Evolutionary conservation across 2,888 invertebrate species (phyloP).

Genomic region (Euproctis similis): DNA sequence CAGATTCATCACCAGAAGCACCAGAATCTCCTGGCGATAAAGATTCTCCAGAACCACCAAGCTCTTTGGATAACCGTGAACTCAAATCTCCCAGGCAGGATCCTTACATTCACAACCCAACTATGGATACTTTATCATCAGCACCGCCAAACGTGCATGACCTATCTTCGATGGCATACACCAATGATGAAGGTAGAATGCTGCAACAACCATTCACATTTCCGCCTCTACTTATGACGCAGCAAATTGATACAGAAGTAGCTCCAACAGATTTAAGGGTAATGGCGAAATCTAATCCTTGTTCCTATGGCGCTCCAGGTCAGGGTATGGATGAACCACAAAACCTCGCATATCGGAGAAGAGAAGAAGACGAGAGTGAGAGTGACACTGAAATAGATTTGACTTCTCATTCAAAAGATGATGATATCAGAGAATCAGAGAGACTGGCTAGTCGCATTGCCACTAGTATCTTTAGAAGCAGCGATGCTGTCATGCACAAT

Average conservation of each 20-base stretch:
- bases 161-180: conserved; percentile 44
- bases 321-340: conserved; percentile 50
- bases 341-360: conserved; percentile 54
- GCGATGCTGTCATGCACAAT: conserved; percentile 62
- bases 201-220: conserved; percentile 53
- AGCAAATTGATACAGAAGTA: conserved; percentile 46
- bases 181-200: conserved; percentile 50
- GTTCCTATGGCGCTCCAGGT: conserved; percentile 41
- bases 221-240: conserved; percentile 50
- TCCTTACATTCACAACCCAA: conserved; percentile 46
- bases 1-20: conserved; percentile 62
- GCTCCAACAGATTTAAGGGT: conserved; percentile 63
- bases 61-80: conserved; percentile 44
- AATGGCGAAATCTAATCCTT: conserved; percentile 46
- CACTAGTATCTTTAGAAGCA: conserved; percentile 61
- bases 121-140: conserved; percentile 39
- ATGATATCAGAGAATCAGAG: conserved; percentile 62
- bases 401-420: conserved; percentile 69
- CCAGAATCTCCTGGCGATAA: conserved; percentile 59
- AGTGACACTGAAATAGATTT: conserved; percentile 70
- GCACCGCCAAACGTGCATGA: conserved; percentile 38
- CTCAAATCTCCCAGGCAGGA: conserved; percentile 55
- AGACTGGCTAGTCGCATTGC: conserved; percentile 61
- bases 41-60: conserved; percentile 53
- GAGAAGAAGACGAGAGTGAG: conserved; percentile 57